Evolutionary conservation across 2,888 invertebrate genomes (phyloP).

Genomic region (Orthonychiurus folsomi): DNA sequence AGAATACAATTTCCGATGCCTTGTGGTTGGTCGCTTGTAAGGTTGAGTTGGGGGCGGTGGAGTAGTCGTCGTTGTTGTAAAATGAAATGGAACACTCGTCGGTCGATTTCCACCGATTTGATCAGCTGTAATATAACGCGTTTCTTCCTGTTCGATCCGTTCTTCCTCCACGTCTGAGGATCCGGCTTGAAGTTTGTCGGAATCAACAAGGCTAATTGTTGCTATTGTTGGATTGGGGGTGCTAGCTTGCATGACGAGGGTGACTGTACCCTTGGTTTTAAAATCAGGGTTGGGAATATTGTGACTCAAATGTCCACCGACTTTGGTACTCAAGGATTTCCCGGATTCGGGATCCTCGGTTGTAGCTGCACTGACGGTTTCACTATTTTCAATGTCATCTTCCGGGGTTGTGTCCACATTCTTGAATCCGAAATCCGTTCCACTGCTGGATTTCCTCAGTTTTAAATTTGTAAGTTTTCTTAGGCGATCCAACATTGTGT

Average conservation of each 20-base stretch:
- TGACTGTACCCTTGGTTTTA: neutral
- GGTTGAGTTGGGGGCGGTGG: slow-evolving; percentile 20
- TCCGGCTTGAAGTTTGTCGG: neutral
- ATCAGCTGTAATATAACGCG: slow-evolving; percentile 35
- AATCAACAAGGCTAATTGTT: neutral
- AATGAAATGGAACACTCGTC: slow-evolving; percentile 36
- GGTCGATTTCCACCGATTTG: slow-evolving; percentile 36
- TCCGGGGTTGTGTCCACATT: neutral
- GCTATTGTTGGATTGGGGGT: neutral
- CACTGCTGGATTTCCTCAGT: slow-evolving; percentile 5
- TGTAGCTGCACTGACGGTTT: no score
- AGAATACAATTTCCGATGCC: slow-evolving; percentile 18
- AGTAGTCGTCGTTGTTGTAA: slow-evolving; percentile 25
- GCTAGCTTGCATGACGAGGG: neutral
- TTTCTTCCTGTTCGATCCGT: slow-evolving; percentile 17
- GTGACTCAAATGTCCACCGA: neutral
- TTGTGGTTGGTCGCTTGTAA: neutral
- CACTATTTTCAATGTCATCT: no score
- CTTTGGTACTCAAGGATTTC: neutral
- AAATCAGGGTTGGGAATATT: neutral
- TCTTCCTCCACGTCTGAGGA: neutral
- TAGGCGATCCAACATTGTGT: slow-evolving; percentile 30
- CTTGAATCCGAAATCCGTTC: slow-evolving; percentile 7
- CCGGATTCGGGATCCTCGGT: neutral
- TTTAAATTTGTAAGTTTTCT: slow-evolving; percentile 26